phyloP scores from a whole-genome alignment of 2,113 vertebrate genomes.

The Chionis minor region DNA sequence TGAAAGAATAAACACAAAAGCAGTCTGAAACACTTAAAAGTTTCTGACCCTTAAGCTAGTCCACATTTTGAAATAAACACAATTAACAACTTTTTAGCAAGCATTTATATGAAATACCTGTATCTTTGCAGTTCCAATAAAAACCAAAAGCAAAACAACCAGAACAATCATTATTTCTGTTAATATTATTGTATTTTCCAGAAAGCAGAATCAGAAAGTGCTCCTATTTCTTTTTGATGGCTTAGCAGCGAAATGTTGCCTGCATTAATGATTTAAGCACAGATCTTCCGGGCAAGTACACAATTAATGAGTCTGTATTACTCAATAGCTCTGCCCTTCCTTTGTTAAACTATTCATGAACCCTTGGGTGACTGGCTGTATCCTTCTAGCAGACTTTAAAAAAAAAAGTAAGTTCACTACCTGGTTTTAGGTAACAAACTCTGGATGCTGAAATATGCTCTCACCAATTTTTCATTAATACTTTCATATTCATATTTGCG shows the following conservation, averaged over 20 bases:
- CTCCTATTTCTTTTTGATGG: slow-evolving; percentile 65
- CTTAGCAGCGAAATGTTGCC: slow-evolving; percentile 76
- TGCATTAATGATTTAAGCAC: slow-evolving; percentile 93
- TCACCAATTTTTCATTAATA: slow-evolving; percentile 7
- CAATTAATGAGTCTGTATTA: slow-evolving; percentile 94
- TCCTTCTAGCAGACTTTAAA: slow-evolving; percentile 43
- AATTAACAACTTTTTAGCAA: background rate
- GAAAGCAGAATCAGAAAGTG: slow-evolving; percentile 66
- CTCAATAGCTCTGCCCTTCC: slow-evolving; percentile 85
- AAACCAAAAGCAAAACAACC: slow-evolving; percentile 67
- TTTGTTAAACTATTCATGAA: slow-evolving; percentile 89
- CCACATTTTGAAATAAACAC: background rate
- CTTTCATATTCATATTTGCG: slow-evolving; percentile 2
- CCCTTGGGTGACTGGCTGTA: slow-evolving; percentile 79
- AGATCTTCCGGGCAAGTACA: slow-evolving; percentile 84
- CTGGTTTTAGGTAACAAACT: slow-evolving; percentile 50
- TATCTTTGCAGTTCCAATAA: slow-evolving; percentile 69
- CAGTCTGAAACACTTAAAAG: background rate
- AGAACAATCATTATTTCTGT: slow-evolving; percentile 64
- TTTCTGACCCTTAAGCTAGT: background rate
- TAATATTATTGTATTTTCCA: slow-evolving; percentile 64
- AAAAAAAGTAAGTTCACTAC: slow-evolving; percentile 11
- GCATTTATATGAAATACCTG: slow-evolving; percentile 73
- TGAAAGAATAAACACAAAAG: background rate
- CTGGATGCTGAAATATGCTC: slow-evolving; percentile 45